These are phyloP conservation scores for Phortica variegata DNA, from an alignment of 1,140 invertebrate species.

Conservation along the genomic window DNA sequence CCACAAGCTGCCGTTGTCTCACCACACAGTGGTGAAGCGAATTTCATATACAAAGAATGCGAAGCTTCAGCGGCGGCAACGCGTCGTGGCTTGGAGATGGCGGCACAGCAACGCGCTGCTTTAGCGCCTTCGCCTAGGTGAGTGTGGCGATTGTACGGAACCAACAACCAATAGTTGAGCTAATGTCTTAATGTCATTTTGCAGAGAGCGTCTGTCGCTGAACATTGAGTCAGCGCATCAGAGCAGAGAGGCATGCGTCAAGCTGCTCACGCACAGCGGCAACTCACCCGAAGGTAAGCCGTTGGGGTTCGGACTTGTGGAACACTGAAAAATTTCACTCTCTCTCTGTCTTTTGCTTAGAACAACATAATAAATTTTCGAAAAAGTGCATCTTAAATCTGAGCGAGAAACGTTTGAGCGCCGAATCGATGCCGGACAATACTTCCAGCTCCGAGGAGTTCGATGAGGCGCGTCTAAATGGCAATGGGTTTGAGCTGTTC, in stretches of 20 bases:
- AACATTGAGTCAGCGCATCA: slow-evolving; percentile 37
- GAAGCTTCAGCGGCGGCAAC: slow-evolving; percentile 27
- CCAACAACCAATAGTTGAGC: too few relatives aligned
- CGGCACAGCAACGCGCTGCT: slow-evolving; percentile 28
- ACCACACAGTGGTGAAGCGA: too few relatives aligned
- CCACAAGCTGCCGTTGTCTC: too few relatives aligned
- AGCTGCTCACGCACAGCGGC: slow-evolving; percentile 22
- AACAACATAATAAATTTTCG: too few relatives aligned
- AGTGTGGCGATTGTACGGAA: too few relatives aligned
- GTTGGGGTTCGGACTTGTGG: too few relatives aligned
- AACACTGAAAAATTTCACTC: too few relatives aligned
- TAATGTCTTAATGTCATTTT: too few relatives aligned
- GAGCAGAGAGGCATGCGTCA: slow-evolving; percentile 24
- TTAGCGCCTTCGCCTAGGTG: slow-evolving; percentile 14
- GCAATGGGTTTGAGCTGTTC: slow-evolving; percentile 33
- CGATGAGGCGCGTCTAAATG: slow-evolving; percentile 38
- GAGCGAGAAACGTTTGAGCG: slow-evolving; percentile 39
- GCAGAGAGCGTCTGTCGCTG: slow-evolving; percentile 24
- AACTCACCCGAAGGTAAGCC: background rate
- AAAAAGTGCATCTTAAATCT: too few relatives aligned
- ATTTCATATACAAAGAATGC: slow-evolving; percentile 38
- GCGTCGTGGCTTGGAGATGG: slow-evolving; percentile 37
- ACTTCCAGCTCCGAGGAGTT: slow-evolving; percentile 45
- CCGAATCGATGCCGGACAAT: slow-evolving; percentile 45
- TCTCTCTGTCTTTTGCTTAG: too few relatives aligned